Conservation (phyloP, 2,113 vertebrate genomes). For the Macquaria australasica region DNA sequence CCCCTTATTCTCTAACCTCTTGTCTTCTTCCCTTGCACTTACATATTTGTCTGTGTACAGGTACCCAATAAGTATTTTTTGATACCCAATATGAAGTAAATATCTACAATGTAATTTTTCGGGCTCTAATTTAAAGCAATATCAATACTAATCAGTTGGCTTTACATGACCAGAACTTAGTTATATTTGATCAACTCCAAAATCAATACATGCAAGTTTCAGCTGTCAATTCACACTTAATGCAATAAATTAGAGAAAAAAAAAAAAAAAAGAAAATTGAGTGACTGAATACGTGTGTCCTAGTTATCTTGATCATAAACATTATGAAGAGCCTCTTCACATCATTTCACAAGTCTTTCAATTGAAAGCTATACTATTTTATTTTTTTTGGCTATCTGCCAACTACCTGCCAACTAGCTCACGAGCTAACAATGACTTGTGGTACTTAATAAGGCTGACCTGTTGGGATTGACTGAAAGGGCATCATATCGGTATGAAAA, state of each 20-base stretch:
- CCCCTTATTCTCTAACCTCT: neutral
- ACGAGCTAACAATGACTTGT: neutral
- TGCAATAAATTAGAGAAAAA: no score
- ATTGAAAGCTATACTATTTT: neutral
- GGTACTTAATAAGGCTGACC: neutral
- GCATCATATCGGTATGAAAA: slow-evolving; percentile 7
- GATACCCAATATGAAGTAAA: no score
- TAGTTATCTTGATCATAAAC: neutral
- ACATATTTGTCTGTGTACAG: no score
- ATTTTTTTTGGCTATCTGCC: neutral
- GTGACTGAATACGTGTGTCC: neutral
- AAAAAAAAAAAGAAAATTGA: neutral
- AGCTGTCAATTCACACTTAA: no score
- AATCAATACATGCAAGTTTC: no score
- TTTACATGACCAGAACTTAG: no score
- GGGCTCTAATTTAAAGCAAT: no score
- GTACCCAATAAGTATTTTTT: no score
- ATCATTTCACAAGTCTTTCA: neutral
- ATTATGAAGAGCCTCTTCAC: neutral
- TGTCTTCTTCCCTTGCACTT: no score
- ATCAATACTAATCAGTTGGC: no score
- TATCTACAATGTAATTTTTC: no score
- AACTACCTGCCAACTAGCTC: neutral
- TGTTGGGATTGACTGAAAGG: neutral
- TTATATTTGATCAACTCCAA: no score